Conservation (phyloP, 2,113 vertebrate genomes). For the Australoheros scitulus region DNA sequence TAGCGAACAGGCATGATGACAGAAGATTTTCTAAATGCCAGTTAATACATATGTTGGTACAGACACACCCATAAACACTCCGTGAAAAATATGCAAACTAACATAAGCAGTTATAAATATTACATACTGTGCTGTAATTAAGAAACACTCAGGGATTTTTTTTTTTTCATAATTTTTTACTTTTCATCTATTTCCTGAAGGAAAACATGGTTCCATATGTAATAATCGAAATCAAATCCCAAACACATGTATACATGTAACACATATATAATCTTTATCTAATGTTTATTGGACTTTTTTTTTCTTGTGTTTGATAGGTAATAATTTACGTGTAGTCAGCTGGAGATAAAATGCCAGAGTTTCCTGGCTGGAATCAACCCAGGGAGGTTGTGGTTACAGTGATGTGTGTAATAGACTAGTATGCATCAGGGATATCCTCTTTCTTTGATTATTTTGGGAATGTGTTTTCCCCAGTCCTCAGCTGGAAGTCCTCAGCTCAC, state of each 20-base stretch:
- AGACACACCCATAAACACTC: not conserved
- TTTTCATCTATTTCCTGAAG: slow-evolving; percentile 15
- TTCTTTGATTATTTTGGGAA: slow-evolving; percentile 17
- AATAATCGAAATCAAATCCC: not conserved
- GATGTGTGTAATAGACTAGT: not conserved
- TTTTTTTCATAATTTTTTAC: slow-evolving; percentile 4
- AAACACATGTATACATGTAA: not conserved
- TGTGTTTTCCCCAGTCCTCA: not conserved
- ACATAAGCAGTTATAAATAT: slow-evolving; percentile 26
- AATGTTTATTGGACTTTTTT: not conserved
- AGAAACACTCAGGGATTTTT: slow-evolving; percentile 27
- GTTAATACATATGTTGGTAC: not conserved
- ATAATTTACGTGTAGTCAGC: not conserved
- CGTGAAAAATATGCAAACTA: slow-evolving; percentile 5
- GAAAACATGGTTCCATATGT: not conserved
- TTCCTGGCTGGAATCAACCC: not conserved
- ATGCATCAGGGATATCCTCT: not conserved
- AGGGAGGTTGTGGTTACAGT: not conserved
- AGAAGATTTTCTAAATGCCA: not conserved
- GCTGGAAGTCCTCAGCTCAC: slow-evolving; percentile 30
- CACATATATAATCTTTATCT: not conserved
- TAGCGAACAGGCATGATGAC: not conserved
- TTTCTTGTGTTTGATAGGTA: not conserved
- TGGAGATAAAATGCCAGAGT: not conserved
- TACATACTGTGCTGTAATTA: slow-evolving; percentile 34